Evolutionary conservation across 2,888 invertebrate species (phyloP).

Genomic region (Drosophila kambysellisi): DNA sequence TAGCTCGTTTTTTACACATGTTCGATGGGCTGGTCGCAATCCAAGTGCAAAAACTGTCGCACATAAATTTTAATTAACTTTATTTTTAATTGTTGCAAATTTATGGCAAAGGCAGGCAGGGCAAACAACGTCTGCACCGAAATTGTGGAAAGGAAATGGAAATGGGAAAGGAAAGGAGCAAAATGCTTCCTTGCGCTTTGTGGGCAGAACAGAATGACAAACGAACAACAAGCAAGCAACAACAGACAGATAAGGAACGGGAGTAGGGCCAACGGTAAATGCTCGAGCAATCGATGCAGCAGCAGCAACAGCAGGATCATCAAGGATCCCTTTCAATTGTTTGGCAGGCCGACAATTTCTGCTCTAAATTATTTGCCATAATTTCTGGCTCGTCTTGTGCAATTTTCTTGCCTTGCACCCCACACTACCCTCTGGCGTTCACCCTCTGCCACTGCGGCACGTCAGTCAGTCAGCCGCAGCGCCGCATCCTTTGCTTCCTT

Average conservation of each 20-base stretch:
- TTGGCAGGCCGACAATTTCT: constrained; percentile 66
- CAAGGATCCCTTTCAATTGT: constrained; percentile 65
- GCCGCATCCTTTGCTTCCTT: constrained; percentile 65
- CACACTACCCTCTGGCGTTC: constrained; percentile 11
- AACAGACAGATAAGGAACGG: constrained; percentile 37
- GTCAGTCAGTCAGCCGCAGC: constrained; percentile 46
- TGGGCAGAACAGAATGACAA: constrained; percentile 70
- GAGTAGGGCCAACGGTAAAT: constrained; percentile 28
- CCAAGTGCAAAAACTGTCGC: constrained; percentile 78
- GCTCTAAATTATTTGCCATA: constrained; percentile 83
- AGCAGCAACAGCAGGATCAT: constrained; percentile 17
- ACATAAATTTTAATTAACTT: constrained; percentile 83
- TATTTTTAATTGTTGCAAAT: constrained; percentile 81
- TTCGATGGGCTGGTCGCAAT: constrained; percentile 53
- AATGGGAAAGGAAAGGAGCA: constrained; percentile 5
- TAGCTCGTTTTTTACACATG: constrained; percentile 48
- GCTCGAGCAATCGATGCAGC: constrained; percentile 45
- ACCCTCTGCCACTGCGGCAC: constrained; percentile 43
- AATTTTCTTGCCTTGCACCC: constrained; percentile 30
- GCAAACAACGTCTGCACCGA: constrained; percentile 34
- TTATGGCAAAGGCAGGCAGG: constrained; percentile 74
- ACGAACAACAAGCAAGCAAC: constrained; percentile 61
- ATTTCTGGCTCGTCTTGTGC: constrained; percentile 68
- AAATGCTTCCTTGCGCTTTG: constrained; percentile 44
- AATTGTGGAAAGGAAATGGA: not conserved